Base-by-base conservation (phyloP, 2,888 invertebrate species). In the Caenorhabditis afra region DNA sequence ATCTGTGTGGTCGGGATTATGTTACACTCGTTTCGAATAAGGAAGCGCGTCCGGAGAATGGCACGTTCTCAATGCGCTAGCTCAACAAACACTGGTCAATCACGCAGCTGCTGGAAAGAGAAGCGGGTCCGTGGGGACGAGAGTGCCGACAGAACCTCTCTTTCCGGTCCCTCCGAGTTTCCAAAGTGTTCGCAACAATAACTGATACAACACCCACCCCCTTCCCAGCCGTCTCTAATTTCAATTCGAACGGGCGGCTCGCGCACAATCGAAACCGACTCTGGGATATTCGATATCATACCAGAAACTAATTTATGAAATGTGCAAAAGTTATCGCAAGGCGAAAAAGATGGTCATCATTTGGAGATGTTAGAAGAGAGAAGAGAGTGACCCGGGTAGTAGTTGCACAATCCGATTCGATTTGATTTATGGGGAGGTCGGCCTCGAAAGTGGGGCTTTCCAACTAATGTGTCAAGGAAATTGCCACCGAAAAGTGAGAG, bases 1-100 rank as follows among this genome's bases (percentile, higher is more conserved):
- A 71, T 64, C 70, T 70, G 67, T 68, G 35, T 58, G 39, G 12
- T 52, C 53, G 62, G 71, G 71, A 71, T 71, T 71, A 71, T 62
- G 64, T 71, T 71, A 57, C 71, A 50, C 64, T 23, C 49, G 23
- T 62, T 71, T 71, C 55, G 57, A 55, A 45, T 29, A 62, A 41
- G 45, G 52, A 64, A 39, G 45, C 22, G 59, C 41, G 22, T 20
- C 3, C 8, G 7, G 12, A 45, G 49, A 64, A 41, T 39, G 57
- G 45, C 50, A 58, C 41, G 29, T 49, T 37, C 39, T 23, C 29
- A 14, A 16, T 8, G 20, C 49, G 29, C 35, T 53, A 52, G 7
- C 41, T 52, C 45, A 44, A 58, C 67, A 52, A 61, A 61, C 39
- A 39, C 71, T 55, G 55, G 55, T 49, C 70, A 62, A 62, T 71